Evolutionary conservation across 2,797 vertebrate genomes (phyloP), one percentile per base, ranked within the genome.

Genomic region (Characodon lateralis): DNA sequence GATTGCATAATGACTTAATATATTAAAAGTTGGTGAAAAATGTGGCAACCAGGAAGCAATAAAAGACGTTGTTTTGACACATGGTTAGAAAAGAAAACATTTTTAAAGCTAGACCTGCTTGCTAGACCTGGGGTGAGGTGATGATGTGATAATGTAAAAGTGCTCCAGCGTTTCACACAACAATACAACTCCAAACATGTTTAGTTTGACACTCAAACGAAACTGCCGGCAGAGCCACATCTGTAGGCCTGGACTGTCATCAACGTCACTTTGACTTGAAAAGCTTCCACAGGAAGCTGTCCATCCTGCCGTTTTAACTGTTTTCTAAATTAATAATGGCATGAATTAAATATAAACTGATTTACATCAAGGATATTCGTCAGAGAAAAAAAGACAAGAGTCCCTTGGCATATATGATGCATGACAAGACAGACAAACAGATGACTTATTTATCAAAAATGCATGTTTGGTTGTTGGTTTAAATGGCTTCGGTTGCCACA

Each of bases 151-250:
- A 53, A 35, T 70, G 66, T 74, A 72, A 83, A 83, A 26, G 74
- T 51, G 76, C 16, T 26, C 51, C 77, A 78, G 80, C 63, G 75
- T 78, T 58, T 74, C 53, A 73, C 78, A 68, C 82, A 77, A 75
- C n/a, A 79, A 82, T 80, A 85, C 79, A 76, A 87, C 77, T 69
- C 66, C 73, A 73, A 76, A 79, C 59, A 74, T 88, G 87, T 88
- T 91, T 89, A 68, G 80, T 74, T 82, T 85, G 71, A 79, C 86
- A 74, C 81, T 76, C 84, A 89, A 89, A 89, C 84, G 84, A 82
- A 82, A 61, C 79, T 56, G 39, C 53, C 50, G 56, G 51, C 72
- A 20, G n/a, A 22, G 61, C 74, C 80, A 75, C 83, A 91, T 85
- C 84, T 76, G 78, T 1, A 71, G 73, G 86, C 35, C 77, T 1